These are phyloP conservation scores for Drosophila paramelanica DNA, from an alignment of 2,888 invertebrate genomes.

Conservation along the genomic window DNA sequence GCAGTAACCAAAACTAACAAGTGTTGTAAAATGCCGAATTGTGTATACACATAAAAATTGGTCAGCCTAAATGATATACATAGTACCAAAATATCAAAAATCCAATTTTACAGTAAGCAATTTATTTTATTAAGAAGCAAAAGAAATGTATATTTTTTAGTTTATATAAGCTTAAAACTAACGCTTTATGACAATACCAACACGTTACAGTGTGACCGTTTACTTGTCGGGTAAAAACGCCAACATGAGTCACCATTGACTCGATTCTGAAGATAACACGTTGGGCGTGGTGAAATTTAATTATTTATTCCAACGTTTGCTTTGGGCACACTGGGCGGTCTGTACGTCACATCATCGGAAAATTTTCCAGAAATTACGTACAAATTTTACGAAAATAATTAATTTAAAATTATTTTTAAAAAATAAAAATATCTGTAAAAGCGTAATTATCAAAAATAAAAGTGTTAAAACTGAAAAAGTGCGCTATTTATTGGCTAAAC, in stretches of 20 bases:
- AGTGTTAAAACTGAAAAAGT: constrained; percentile 45
- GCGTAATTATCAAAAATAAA: constrained; percentile 20
- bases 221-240: neutral
- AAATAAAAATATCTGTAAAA: constrained; percentile 27
- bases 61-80: constrained; percentile 3
- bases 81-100: neutral
- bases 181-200: constrained; percentile 15
- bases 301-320: constrained; percentile 49
- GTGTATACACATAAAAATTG: neutral
- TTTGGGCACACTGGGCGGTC: constrained; percentile 46
- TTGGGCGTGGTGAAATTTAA: constrained; percentile 64
- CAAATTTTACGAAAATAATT: constrained; percentile 62
- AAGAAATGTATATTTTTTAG: neutral
- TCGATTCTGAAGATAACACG: constrained; percentile 31
- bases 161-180: neutral
- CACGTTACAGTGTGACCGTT: constrained; percentile 33
- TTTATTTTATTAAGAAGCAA: neutral
- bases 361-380: constrained; percentile 69
- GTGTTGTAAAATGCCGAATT: constrained; percentile 14
- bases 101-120: neutral
- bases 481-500: constrained; percentile 33
- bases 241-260: constrained; percentile 28
- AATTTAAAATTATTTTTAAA: constrained; percentile 44
- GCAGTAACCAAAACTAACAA: neutral
- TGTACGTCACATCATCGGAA: constrained; percentile 66